These are phyloP conservation scores for Drosophila nebulosa DNA, from an alignment of 1,140 invertebrate genomes.

Conservation along the genomic window DNA sequence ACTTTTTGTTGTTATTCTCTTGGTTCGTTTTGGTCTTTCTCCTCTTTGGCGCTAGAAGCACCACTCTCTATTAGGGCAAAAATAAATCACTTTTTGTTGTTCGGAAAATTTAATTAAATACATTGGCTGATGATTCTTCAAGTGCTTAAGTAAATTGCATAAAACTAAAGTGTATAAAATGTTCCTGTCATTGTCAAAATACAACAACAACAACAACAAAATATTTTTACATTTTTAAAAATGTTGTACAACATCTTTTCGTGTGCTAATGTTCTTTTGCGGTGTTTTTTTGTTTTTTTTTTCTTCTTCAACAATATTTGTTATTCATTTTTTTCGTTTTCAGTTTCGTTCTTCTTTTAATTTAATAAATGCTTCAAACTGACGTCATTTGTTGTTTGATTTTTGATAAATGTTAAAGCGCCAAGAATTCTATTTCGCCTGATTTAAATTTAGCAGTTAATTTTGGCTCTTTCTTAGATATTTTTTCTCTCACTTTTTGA, in stretches of 20 bases:
- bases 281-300: background rate
- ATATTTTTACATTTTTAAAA: background rate
- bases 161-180: background rate
- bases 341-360: slow-evolving; percentile 43
- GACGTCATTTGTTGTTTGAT: slow-evolving; percentile 70
- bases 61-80: slow-evolving; percentile 13
- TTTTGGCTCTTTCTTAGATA: slow-evolving; percentile 4
- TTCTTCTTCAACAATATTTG: slow-evolving; percentile 6
- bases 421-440: slow-evolving; percentile 32
- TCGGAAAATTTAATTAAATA: slow-evolving; percentile 38
- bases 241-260: background rate
- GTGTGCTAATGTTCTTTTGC: slow-evolving; percentile 9
- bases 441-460: slow-evolving; percentile 43
- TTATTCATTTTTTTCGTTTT: slow-evolving; percentile 39
- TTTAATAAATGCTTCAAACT: slow-evolving; percentile 55
- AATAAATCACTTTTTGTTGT: slow-evolving; percentile 9
- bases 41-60: background rate
- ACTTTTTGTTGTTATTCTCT: slow-evolving; percentile 53
- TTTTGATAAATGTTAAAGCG: slow-evolving; percentile 58
- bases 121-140: slow-evolving; percentile 1
- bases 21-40: slow-evolving; percentile 12
- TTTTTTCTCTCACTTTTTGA: slow-evolving; percentile 12
- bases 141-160: slow-evolving; percentile 7
- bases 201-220: background rate
- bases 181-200: slow-evolving; percentile 12